These are phyloP conservation scores for Epinotia nisella DNA, from an alignment of 2,888 invertebrate genomes.

Conservation along the genomic window DNA sequence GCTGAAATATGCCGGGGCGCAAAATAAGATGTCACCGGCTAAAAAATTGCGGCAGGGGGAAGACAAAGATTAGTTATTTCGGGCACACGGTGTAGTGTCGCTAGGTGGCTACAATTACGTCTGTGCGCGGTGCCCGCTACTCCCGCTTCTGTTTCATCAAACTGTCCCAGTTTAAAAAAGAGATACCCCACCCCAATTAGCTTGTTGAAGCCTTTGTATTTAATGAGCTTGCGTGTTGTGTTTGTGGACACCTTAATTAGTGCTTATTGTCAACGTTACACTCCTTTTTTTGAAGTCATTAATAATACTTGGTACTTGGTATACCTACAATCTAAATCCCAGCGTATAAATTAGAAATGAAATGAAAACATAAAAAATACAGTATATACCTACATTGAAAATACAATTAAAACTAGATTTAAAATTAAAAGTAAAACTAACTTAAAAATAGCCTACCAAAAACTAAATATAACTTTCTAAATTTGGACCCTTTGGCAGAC, in stretches of 20 bases:
- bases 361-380: no score
- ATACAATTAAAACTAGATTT: not conserved
- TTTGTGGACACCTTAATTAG: slow-evolving; percentile 16
- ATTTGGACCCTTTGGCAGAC: no score
- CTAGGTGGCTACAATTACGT: slow-evolving; percentile 60
- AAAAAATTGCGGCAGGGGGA: slow-evolving; percentile 65
- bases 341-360: not conserved
- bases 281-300: not conserved
- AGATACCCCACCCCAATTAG: slow-evolving; percentile 19
- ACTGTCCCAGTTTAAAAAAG: slow-evolving; percentile 22
- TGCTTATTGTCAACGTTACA: slow-evolving; percentile 2
- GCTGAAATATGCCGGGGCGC: slow-evolving; percentile 61
- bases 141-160: slow-evolving; percentile 1
- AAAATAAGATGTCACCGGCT: slow-evolving; percentile 71
- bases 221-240: slow-evolving; percentile 1
- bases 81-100: slow-evolving; percentile 53
- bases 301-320: not conserved
- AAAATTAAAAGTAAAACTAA: no score
- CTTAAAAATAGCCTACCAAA: no score
- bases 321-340: not conserved
- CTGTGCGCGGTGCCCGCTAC: slow-evolving; percentile 48
- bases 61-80: slow-evolving; percentile 69
- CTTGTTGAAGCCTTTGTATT: slow-evolving; percentile 21
- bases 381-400: no score
- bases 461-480: no score